Percentiles rank a stretch among this genome's conserved stretches.
Evolutionary conservation across 2,797 vertebrate species (phyloP).

Genomic region (Choloepus didactylus): DNA sequence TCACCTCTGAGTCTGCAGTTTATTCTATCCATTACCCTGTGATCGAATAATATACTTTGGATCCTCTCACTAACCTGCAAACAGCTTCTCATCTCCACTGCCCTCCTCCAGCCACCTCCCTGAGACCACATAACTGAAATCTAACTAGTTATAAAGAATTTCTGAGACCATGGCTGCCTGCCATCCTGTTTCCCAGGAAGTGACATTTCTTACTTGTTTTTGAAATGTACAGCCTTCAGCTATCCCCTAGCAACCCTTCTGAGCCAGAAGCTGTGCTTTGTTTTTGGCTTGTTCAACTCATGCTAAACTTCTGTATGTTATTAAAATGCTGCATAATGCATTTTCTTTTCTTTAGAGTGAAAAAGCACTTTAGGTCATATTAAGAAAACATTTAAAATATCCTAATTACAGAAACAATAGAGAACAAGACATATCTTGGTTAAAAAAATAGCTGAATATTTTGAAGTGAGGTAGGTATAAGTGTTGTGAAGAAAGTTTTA

Average conservation of each 20-base stretch:
- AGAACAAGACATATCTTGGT: not conserved
- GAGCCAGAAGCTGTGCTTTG: not conserved
- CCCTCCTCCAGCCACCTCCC: not conserved
- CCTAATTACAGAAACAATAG: constrained; percentile 45
- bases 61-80: not conserved
- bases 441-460: constrained; percentile 46
- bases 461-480: not conserved
- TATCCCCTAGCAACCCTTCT: not conserved
- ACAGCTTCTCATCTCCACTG: not conserved
- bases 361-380: constrained; percentile 30
- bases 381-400: constrained; percentile 51
- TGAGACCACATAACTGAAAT: not conserved
- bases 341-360: constrained; percentile 15
- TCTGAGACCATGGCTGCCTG: not conserved
- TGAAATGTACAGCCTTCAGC: not conserved
- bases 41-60: not conserved
- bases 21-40: not conserved
- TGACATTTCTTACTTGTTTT: constrained; percentile 57
- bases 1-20: not conserved
- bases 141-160: constrained; percentile 26
- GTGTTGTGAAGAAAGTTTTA: not conserved
- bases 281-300: not conserved
- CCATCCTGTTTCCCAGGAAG: constrained; percentile 50
- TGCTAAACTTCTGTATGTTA: constrained; percentile 13
- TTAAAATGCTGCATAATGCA: not conserved